A percentile compares a stretch with the other conserved stretches of the same genome.
phyloP scores from a whole-genome alignment of 2,797 vertebrate species.

The Xerus rutilus region DNA sequence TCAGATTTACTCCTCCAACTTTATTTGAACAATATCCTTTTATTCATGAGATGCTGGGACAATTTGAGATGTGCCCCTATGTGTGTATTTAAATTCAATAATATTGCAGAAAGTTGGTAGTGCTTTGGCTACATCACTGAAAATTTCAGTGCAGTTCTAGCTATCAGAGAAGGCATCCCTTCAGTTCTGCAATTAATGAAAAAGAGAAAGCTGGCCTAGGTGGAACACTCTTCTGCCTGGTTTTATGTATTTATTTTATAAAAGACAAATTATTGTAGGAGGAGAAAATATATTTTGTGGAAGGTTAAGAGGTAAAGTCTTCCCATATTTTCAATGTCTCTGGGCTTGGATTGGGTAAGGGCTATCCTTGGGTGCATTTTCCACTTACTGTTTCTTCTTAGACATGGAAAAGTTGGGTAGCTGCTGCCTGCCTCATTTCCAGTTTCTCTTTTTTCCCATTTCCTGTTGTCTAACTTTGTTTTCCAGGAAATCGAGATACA shows the following conservation, averaged over 20 bases:
- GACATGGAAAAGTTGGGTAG: not conserved
- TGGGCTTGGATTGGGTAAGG: not conserved
- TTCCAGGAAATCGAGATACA: not conserved
- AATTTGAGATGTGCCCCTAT: not conserved
- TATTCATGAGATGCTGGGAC: not conserved
- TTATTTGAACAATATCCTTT: not conserved
- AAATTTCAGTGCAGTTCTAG: not conserved
- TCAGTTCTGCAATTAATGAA: not conserved
- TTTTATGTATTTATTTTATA: not conserved
- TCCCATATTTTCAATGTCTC: not conserved
- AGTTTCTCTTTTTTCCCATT: not conserved
- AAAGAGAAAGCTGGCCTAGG: conserved; percentile 27
- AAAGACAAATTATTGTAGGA: not conserved
- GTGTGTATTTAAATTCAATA: not conserved
- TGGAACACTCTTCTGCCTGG: not conserved
- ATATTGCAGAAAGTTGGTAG: not conserved
- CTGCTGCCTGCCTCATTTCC: not conserved
- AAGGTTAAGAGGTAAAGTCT: not conserved
- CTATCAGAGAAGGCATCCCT: not conserved
- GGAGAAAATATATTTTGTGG: not conserved
- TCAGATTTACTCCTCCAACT: not conserved
- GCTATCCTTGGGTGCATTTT: rapidly evolving
- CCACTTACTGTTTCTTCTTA: not conserved
- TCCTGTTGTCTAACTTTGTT: conserved; percentile 2
- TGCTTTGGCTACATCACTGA: not conserved